A percentile compares a stretch with the other conserved stretches of the same genome.
Conservation (phyloP, 2,113 vertebrate species). For the Sigmodon hispidus region DNA sequence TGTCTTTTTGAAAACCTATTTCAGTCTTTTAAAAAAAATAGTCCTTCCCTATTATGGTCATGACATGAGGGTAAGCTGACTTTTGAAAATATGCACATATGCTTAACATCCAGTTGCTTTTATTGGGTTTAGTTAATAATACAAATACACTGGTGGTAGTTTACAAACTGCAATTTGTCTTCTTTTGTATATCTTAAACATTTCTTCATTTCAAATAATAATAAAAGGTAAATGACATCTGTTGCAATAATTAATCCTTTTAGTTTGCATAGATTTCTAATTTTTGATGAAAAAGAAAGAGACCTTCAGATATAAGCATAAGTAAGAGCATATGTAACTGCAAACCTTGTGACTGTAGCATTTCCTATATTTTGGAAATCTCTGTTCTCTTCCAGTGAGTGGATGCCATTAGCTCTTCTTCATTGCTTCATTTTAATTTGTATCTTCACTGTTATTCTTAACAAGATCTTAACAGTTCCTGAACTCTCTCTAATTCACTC, state of each 20-base stretch:
- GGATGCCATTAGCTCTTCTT: not conserved
- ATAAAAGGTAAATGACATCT: not conserved
- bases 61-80: not conserved
- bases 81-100: not conserved
- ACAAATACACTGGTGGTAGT: not conserved
- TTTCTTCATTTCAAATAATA: not conserved
- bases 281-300: not conserved
- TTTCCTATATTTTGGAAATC: not conserved
- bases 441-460: not conserved
- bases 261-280: not conserved
- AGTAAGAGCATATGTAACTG: not conserved
- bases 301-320: not conserved
- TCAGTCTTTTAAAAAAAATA: not conserved
- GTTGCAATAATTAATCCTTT: not conserved
- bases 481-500: not conserved
- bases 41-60: not conserved
- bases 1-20: not conserved
- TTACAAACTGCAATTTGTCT: not conserved
- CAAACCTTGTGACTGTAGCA: not conserved
- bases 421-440: not conserved
- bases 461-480: not conserved
- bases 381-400: not conserved
- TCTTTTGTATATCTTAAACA: not conserved
- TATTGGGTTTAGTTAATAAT: not conserved
- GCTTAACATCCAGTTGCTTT: accelerated